Conservation (phyloP, 2,888 invertebrate species). For the Lycophotia porphyrea region DNA sequence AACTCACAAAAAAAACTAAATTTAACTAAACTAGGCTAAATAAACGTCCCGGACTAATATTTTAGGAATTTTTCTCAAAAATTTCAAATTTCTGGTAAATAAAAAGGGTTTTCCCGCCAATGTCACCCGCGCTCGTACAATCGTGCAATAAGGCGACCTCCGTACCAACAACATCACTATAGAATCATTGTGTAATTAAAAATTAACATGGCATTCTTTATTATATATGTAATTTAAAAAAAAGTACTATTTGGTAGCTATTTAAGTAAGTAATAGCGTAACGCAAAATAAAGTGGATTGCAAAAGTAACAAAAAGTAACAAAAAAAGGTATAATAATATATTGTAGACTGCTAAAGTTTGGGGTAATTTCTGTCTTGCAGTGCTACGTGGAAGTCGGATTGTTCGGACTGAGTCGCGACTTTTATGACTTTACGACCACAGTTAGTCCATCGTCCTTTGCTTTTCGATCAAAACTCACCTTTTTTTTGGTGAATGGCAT, state of each 20-base stretch:
- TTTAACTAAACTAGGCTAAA: background rate
- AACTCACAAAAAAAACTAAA: background rate
- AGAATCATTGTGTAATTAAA: constrained; percentile 80
- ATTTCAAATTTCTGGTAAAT: background rate
- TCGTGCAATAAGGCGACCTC: constrained; percentile 64
- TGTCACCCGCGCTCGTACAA: constrained; percentile 45
- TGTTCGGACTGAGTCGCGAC: constrained; percentile 40
- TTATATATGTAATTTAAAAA: constrained; percentile 83
- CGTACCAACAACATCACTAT: constrained; percentile 50
- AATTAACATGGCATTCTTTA: constrained; percentile 84
- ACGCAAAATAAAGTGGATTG: constrained; percentile 73
- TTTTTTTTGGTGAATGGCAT: too few relatives aligned
- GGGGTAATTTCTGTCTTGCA: constrained; percentile 53
- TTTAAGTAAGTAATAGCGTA: constrained; percentile 84
- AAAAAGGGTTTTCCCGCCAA: constrained; percentile 3
- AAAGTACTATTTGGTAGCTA: constrained; percentile 86
- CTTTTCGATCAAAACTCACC: background rate
- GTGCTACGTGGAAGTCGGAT: constrained; percentile 64
- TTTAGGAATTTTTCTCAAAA: background rate
- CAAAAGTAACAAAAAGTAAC: constrained; percentile 75
- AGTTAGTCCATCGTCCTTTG: background rate
- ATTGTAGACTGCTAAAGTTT: constrained; percentile 77
- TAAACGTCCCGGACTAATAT: background rate
- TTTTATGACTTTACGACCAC: constrained; percentile 34
- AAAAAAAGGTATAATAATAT: constrained; percentile 72